Evolutionary conservation across 2,888 invertebrate species (phyloP).

Genomic region (Ormyrus pomaceus): DNA sequence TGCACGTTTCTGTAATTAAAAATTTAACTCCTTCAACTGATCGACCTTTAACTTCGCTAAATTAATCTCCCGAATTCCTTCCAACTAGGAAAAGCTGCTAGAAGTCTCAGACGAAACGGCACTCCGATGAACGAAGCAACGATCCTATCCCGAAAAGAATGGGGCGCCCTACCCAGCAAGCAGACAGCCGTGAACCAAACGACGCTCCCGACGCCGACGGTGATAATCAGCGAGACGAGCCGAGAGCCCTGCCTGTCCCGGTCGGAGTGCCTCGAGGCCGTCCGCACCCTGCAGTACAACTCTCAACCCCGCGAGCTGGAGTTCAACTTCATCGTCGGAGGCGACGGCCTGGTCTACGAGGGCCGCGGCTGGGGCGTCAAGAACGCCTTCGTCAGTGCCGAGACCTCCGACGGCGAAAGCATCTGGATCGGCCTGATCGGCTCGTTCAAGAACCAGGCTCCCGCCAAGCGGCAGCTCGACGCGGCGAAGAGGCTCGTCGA

Average conservation of each 20-base stretch:
- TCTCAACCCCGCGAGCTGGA: conserved; percentile 77
- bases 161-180: too few relatives aligned
- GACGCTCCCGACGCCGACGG: too few relatives aligned
- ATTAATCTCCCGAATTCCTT: too few relatives aligned
- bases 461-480: conserved; percentile 78
- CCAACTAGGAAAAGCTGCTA: too few relatives aligned
- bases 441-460: conserved; percentile 78
- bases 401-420: conserved; percentile 78
- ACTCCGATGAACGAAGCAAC: too few relatives aligned
- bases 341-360: conserved; percentile 85
- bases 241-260: conserved; percentile 67
- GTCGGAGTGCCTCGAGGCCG: conserved; percentile 61
- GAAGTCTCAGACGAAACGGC: too few relatives aligned
- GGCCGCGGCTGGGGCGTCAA: conserved; percentile 86
- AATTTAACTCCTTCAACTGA: too few relatives aligned
- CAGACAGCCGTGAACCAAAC: too few relatives aligned
- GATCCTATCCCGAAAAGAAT: too few relatives aligned
- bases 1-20: too few relatives aligned
- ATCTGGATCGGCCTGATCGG: conserved; percentile 86
- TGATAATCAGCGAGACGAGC: conserved; percentile 65
- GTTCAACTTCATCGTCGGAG: conserved; percentile 85
- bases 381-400: conserved; percentile 83
- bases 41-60: too few relatives aligned
- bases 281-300: conserved; percentile 64
- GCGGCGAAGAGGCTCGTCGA: conserved; percentile 54